Evolutionary conservation across 2,797 vertebrate species (phyloP).

Genomic region (Rhabdophis nuchalis): DNA sequence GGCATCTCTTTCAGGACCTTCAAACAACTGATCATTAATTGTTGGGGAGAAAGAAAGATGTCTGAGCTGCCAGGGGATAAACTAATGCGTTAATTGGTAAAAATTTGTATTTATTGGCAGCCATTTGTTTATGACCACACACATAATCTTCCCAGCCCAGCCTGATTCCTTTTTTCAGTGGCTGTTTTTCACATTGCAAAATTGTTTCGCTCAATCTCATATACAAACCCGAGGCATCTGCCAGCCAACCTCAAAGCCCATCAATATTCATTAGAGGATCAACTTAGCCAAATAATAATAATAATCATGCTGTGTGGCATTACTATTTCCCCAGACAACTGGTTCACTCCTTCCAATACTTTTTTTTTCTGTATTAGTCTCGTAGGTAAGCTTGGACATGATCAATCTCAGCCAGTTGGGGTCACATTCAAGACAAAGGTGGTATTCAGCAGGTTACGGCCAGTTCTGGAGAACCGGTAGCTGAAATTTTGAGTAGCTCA

Average conservation of each 20-base stretch:
- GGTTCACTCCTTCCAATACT: background rate
- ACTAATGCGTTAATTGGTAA: background rate
- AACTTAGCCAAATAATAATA: background rate
- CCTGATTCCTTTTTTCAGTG: background rate
- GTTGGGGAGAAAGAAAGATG: background rate
- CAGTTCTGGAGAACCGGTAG: no score
- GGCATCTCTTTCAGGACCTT: background rate
- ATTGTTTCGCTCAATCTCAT: background rate
- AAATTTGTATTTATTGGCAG: background rate
- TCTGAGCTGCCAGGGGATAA: background rate
- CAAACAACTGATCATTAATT: background rate
- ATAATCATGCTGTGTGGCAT: background rate
- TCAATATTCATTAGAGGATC: background rate
- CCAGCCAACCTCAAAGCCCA: background rate
- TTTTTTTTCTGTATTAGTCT: background rate
- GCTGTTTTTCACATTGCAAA: background rate
- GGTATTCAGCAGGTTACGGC: no score
- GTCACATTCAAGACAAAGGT: background rate
- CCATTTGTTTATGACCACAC: background rate
- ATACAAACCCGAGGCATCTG: background rate
- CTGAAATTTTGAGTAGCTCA: no score
- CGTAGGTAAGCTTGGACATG: background rate
- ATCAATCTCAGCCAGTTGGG: background rate
- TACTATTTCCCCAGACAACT: background rate
- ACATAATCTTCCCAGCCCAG: background rate